Percentiles rank a stretch among this genome's conserved stretches.
These are phyloP conservation scores for Meles meles DNA, from an alignment of 2,113 vertebrate species.

Conservation along the genomic window DNA sequence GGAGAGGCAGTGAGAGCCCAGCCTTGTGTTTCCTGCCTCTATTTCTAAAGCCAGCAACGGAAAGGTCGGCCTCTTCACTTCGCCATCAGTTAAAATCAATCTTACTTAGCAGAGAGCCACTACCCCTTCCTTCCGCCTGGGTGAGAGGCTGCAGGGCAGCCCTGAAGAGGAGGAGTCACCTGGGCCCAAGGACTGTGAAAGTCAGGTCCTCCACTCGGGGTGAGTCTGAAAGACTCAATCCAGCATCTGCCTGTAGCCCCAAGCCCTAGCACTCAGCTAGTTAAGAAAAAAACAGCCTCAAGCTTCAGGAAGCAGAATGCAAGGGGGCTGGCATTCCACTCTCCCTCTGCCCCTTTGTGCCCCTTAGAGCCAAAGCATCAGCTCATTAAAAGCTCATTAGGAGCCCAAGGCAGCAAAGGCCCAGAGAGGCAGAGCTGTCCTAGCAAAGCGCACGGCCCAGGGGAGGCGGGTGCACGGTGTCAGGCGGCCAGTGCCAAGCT, in stretches of 20 bases:
- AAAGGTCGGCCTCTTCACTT: background rate
- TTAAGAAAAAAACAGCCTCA: background rate
- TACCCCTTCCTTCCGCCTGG: background rate
- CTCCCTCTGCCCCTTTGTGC: conserved; percentile 43
- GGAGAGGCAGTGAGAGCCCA: background rate
- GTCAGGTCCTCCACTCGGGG: background rate
- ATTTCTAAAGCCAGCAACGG: background rate
- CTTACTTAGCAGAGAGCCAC: background rate
- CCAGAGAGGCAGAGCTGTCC: background rate
- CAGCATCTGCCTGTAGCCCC: background rate
- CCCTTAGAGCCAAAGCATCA: conserved; percentile 51
- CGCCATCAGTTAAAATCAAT: background rate
- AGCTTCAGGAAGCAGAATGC: background rate
- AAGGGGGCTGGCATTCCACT: background rate
- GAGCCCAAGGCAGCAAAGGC: conserved; percentile 41
- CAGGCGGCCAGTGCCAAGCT: conserved; percentile 28
- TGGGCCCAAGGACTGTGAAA: background rate
- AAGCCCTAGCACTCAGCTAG: background rate
- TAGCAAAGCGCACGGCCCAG: background rate
- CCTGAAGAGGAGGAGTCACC: background rate
- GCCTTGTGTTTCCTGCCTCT: background rate
- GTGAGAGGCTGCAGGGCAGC: background rate
- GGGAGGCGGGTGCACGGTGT: background rate
- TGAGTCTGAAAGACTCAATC: background rate
- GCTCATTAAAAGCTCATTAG: conserved; percentile 80